Base-by-base conservation (phyloP, 2,113 vertebrate genomes). In the Vimba vimba region DNA sequence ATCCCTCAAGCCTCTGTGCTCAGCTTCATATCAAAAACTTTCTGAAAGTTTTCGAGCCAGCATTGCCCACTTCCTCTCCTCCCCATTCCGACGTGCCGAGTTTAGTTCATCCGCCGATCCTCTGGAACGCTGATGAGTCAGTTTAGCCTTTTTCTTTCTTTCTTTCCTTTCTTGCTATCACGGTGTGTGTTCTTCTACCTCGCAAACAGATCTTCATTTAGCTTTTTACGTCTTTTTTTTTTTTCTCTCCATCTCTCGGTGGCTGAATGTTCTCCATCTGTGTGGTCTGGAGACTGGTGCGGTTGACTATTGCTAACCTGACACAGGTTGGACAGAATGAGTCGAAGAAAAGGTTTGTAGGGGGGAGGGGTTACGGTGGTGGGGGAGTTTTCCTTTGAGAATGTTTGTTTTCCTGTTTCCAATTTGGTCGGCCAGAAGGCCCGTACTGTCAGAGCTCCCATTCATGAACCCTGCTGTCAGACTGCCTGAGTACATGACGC, bases 381-480 rank as follows among this genome's bases (percentile, higher is more conserved):
- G 77, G 55, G 86, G 83, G 76, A 83, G 83, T 89, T 86, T 90
- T 89, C 84, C 87, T 89, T 89, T 66, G 85, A 83, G 86, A 88
- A 88, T 92, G 90, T 92, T 92, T 92, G 88, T 91, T 91, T 91
- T 89, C 88, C 90, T 91, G 90, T 90, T 92, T 91, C 89, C 89
- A 91, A 87, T 91, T 89, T 90, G 86, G 87, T 88, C 84, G 76
- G 89, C 90, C 90, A 86, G 89, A 90, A 86, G 88, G 86, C 89
- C 89, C 82, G 85, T 89, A 83, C 83, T 86, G 77, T 89, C 86
- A 88, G 82, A 88, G 88, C 87, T 89, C 82, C 86, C 88, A 87
- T 92, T 91, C 90, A 91, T 89, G 83, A 88, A 87, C 81, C 79
- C 85, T 81, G 84, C 78, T 86, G 87, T 85, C 75, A 84, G 84